Evolutionary conservation across 1,140 invertebrate species (phyloP), one percentile per base, ranked within the genome.

Genomic region (Drosophila baimaii): DNA sequence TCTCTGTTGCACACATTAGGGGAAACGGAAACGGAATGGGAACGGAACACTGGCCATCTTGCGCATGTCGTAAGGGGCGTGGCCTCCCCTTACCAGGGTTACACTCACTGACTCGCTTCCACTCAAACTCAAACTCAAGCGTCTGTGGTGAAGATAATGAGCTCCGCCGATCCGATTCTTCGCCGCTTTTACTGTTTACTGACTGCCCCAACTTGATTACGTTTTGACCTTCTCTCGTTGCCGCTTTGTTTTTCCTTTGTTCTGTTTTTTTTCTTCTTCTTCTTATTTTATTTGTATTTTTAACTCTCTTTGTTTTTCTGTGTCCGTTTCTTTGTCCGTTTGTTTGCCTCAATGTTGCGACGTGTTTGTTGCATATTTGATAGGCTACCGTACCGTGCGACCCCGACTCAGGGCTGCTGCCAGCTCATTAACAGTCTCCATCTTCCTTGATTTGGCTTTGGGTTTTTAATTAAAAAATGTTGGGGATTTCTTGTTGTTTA

Each of bases 331-430:
- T 62, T 62, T 69, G 57, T 63, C 37, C 33, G 31, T 63, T 63
- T 63, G 62, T 19, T 65, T 65, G 43, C 49, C 56, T 56, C 43
- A 56, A 69, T 49, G 58, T 58, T 72, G 79, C 58, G 55, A 86
- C 83, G 65, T 86, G 82, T 88, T 77, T 82, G 79, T 65, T 88
- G 83, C 79, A 79, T 82, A 79, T 86, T 88, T 88, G 81, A 86
- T 86, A 82, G 83, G 83, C 83, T 86, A 72, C 82, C 64, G 69
- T 77, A 63, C 73, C 47, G 46, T 25, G 41, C 68, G 46, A 75
- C 51, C 66, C 77, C n/a, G n/a, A n/a, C n/a, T 66, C 39, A n/a
- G n/a, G n/a, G 58, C 13, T 56, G 51, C 25, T 58, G 55, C 49
- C 41, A 86, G 83, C 82, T 86, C 82, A 86, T 86, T 86, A 86